Base-by-base conservation (phyloP, 2,113 vertebrate genomes). In the Vicugna pacos region DNA sequence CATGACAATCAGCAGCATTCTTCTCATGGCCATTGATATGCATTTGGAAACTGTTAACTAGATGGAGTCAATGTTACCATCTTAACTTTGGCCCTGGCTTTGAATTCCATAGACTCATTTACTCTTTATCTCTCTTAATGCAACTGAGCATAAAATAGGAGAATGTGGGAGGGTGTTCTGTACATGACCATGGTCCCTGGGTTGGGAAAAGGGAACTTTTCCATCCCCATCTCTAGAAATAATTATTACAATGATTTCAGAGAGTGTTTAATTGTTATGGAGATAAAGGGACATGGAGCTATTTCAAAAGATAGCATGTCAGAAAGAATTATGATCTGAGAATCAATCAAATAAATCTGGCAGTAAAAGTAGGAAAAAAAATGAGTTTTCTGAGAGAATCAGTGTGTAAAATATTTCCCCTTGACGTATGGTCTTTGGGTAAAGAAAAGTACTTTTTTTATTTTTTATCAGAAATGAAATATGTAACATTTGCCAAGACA, bases 401-500 rank as follows among this genome's bases (percentile, higher is more conserved):
- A 19, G 3, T 48, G 10, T 77, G 94, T 84, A 94, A 96, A 94
- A 88, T 97, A 95, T 83, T 97, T 95, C 38, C 86, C 94, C 38
- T 80, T 98, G 89, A 92, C 87, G 89, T 96, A 91, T 64, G 52
- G 65, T 56, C 77, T 97, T 98, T 97, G 84, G 54, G 90, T 95
- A 98, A 97, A 97, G 72, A 96, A 90, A 97, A 86, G 0, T 50
- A 30, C 52, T 58, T 10, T 38, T 48, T 67, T 90, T 76, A 19
- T 85, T 87, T 89, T 72, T 30, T 16, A 96, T 97, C 94, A 96
- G 95, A 97, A 97, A 97, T 96, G 85, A 93, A 89, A 94, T 87
- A 26, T 95, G 89, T 80, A 97, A 80, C 0, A 0, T 98, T 98
- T 98, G 95, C 93, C 97, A 97, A 98, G 94, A 96, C 96, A 98